Percentiles rank a stretch among this genome's conserved stretches.
phyloP scores from a whole-genome alignment of 1,140 invertebrate species.

The Pseudachorutes palmiensis region DNA sequence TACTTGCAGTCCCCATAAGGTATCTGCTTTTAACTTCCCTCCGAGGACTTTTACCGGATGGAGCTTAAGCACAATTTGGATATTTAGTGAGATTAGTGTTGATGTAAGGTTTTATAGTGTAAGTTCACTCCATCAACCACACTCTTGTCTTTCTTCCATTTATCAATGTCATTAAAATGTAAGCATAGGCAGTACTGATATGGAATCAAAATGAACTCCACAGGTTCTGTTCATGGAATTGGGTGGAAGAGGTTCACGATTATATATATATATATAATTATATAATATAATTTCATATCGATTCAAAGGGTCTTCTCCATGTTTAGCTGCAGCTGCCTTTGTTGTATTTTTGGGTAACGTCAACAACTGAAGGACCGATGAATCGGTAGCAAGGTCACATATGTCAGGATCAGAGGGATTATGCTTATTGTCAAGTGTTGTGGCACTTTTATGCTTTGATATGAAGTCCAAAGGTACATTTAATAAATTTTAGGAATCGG shows the following conservation, averaged over 20 bases:
- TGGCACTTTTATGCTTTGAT: no score
- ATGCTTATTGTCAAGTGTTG: no score
- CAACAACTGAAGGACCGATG: no score
- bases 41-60: slow-evolving; percentile 50
- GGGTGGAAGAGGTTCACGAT: slow-evolving; percentile 5
- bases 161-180: background rate
- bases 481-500: no score
- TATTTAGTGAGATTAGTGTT: slow-evolving; percentile 51
- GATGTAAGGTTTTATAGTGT: slow-evolving; percentile 52
- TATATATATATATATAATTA: no score
- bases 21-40: slow-evolving; percentile 40
- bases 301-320: no score
- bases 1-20: background rate
- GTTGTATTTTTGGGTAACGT: no score
- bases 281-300: no score
- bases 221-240: slow-evolving; percentile 45
- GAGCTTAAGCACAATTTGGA: slow-evolving; percentile 49
- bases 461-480: no score
- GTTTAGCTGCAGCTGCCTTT: no score
- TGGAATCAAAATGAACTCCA: slow-evolving; percentile 56
- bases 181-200: slow-evolving; percentile 19
- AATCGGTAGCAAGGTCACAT: no score
- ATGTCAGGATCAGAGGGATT: no score
- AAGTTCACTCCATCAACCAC: background rate
- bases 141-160: background rate